A percentile compares a stretch with the other conserved stretches of the same genome.
Evolutionary conservation across 2,888 invertebrate genomes (phyloP).

Genomic region (Priocnemis perturbator): DNA sequence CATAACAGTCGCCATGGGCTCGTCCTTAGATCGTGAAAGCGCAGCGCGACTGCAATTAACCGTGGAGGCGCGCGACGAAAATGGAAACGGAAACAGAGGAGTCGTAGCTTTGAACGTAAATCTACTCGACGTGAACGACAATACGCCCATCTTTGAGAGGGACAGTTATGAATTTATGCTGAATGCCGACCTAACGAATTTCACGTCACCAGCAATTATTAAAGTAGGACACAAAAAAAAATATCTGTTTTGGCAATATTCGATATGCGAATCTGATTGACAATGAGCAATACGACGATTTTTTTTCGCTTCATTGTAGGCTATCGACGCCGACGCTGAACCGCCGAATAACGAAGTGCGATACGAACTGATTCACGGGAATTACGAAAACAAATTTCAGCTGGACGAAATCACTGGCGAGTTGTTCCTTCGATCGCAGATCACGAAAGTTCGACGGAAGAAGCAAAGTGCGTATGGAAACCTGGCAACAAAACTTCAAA

Average conservation of each 20-base stretch:
- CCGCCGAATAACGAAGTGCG: constrained; percentile 90
- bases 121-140: constrained; percentile 89
- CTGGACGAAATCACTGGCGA: constrained; percentile 87
- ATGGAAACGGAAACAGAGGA: constrained; percentile 86
- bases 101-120: constrained; percentile 85
- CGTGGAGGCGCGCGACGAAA: constrained; percentile 92
- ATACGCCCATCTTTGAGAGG: constrained; percentile 89
- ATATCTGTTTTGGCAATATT: constrained; percentile 5
- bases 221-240: constrained; percentile 74
- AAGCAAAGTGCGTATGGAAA: constrained; percentile 59
- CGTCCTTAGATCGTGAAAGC: constrained; percentile 88
- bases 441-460: constrained; percentile 67
- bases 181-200: constrained; percentile 83
- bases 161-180: constrained; percentile 88
- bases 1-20: constrained; percentile 86
- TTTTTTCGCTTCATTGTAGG: constrained; percentile 77
- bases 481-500: constrained; percentile 45
- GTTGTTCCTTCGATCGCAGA: constrained; percentile 79
- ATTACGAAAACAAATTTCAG: constrained; percentile 84
- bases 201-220: constrained; percentile 86
- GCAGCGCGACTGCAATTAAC: constrained; percentile 86
- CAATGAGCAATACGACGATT: no score
- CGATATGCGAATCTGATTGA: no score
- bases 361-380: constrained; percentile 88
- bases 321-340: constrained; percentile 88